Evolutionary conservation across 92 coral and sea anemone species (phyloP).

Genomic region (Porites cylindrica): DNA sequence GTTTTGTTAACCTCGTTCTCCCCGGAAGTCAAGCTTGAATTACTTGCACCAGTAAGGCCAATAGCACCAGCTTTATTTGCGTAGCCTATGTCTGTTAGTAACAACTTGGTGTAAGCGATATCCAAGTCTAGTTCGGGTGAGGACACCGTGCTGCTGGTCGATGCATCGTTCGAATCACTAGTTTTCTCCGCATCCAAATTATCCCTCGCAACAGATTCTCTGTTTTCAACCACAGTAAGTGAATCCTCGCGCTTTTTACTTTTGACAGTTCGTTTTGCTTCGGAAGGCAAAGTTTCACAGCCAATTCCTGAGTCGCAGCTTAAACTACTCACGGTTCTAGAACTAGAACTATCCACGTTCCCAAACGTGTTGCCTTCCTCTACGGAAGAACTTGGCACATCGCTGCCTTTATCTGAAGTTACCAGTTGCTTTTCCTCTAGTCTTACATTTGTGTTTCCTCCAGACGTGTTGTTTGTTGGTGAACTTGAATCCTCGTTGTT

Average conservation of each 20-base stretch:
- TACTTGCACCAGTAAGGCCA: conserved; percentile 1
- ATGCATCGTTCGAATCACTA: not conserved
- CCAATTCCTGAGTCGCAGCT: conserved; percentile 45
- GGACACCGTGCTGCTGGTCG: not conserved
- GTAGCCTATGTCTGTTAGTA: conserved; percentile 32
- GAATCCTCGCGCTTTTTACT: conserved; percentile 46
- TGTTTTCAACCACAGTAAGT: not conserved
- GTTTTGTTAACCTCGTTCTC: not conserved
- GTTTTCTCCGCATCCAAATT: not conserved
- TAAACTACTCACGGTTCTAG: conserved; percentile 37
- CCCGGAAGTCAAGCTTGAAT: not conserved
- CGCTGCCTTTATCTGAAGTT: not conserved
- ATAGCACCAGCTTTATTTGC: conserved; percentile 17
- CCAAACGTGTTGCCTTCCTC: not conserved
- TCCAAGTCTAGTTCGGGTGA: not conserved
- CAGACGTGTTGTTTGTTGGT: conserved; percentile 10
- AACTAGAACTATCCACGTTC: conserved; percentile 19
- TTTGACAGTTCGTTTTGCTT: conserved; percentile 27
- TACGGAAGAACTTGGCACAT: conserved; percentile 14
- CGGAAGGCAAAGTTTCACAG: conserved; percentile 1
- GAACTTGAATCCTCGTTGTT: conserved; percentile 31
- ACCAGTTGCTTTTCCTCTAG: not conserved
- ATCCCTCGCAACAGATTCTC: not conserved
- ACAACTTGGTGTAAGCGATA: conserved; percentile 6
- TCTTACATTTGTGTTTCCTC: not conserved